phyloP scores from a whole-genome alignment of 2,797 vertebrate genomes.

The Enteromius argenteus region DNA sequence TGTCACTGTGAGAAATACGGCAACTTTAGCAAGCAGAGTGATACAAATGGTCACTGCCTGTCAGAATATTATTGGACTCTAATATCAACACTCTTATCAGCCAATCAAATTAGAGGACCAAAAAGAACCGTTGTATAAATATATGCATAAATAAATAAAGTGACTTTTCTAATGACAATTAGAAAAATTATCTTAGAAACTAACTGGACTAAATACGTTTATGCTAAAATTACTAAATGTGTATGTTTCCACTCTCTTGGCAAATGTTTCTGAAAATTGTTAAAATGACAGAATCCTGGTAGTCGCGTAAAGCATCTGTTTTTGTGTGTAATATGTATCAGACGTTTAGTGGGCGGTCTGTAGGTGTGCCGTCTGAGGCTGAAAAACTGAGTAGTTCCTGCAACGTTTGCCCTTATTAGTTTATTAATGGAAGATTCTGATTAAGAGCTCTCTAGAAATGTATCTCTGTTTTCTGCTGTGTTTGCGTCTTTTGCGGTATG shows the following conservation, averaged over 20 bases:
- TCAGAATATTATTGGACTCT: too few species aligned
- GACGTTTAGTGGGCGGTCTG: not conserved
- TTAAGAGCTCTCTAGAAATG: not conserved
- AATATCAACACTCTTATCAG: too few species aligned
- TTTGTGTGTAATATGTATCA: not conserved
- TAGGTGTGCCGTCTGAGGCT: not conserved
- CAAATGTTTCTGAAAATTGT: not conserved
- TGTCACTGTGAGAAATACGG: too few species aligned
- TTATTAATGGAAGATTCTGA: conserved; percentile 8
- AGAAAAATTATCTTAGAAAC: too few species aligned
- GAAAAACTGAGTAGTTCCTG: not conserved
- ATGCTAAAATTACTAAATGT: too few species aligned
- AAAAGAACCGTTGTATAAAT: too few species aligned
- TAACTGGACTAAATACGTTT: not conserved
- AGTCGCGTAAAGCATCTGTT: not conserved
- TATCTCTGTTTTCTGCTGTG: conserved; percentile 3
- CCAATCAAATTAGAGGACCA: too few species aligned
- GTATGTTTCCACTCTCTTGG: not conserved
- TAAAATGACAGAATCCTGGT: not conserved
- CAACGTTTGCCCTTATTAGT: not conserved
- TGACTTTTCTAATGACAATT: too few species aligned
- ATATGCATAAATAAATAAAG: too few species aligned
- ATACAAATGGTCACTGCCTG: too few species aligned
- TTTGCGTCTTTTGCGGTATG: conserved; percentile 9
- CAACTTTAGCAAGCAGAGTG: too few species aligned